Conservation (phyloP, 1,140 invertebrate species). For the Asobara japonica region DNA sequence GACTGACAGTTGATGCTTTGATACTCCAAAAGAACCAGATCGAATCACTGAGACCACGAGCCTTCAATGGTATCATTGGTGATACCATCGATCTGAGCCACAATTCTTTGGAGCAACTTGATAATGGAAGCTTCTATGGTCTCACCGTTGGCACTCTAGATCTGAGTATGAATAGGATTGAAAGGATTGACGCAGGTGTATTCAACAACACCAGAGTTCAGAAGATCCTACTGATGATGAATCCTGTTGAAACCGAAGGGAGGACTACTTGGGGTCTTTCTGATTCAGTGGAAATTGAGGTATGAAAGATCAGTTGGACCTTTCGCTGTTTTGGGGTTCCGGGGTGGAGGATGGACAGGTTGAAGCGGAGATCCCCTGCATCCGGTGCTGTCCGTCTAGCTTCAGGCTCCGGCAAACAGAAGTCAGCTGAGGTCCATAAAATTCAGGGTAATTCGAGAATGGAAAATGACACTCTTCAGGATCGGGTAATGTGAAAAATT, state of each 20-base stretch:
- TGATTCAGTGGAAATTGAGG: neutral
- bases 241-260: neutral
- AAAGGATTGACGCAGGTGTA: neutral
- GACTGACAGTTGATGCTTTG: neutral
- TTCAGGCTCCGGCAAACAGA: too few species aligned
- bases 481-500: too few species aligned
- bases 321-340: too few species aligned
- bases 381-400: too few species aligned
- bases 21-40: neutral
- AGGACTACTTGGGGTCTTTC: neutral
- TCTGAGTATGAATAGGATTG: neutral
- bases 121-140: neutral
- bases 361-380: too few species aligned
- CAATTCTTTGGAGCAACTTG: neutral
- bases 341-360: too few species aligned
- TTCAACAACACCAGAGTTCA: neutral
- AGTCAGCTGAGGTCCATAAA: too few species aligned
- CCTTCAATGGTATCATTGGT: neutral
- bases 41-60: neutral
- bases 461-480: too few species aligned
- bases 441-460: too few species aligned
- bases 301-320: neutral
- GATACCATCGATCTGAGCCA: neutral
- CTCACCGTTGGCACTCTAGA: neutral
- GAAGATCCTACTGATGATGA: neutral